Base-by-base conservation (phyloP, 2,113 vertebrate genomes). In the Entelurus aequoreus region DNA sequence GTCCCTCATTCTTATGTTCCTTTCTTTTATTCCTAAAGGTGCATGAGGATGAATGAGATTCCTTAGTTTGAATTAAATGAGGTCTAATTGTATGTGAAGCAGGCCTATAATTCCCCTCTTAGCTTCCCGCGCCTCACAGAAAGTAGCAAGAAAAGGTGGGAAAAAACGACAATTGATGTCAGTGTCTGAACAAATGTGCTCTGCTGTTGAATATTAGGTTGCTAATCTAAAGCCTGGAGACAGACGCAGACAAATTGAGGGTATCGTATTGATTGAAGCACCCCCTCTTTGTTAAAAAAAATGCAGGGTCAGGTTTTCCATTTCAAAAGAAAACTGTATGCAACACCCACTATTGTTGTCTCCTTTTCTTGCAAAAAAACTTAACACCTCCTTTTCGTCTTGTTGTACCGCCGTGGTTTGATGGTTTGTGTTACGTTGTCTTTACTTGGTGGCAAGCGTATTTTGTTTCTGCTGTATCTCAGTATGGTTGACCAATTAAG, bases 41-140 rank as follows among this genome's bases (percentile, higher is more conserved):
- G 58, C 71, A 51, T 50, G 48, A 64, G 66, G 71, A 75, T 91
- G 89, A 90, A 89, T 86, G 87, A 74, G 61, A 78, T 84, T 80
- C 72, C 81, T 77, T 84, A 81, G 83, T 79, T 88, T 86, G 88
- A 88, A 89, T 89, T 87, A 80, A 86, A 83, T 76, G 64, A 77
- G 78, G 68, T 77, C 76, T 88, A 90, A 89, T 90, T 89, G 85
- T 48, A 50, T 61, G 57, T 36, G 49, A 62, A 74, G 68, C 57
- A 53, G 78, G 72, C 78, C 88, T 87, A 55, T 86, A 86, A 88
- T 89, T 90, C 86, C 72, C 70, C 65, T 66, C 79, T 82, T 76
- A 61, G 68, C 69, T 74, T 77, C 65, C 73, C 40, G 63, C 71
- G 75, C 68, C 72, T 56, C 42, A 58, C 70, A 69, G 72, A 76